Percentiles rank a stretch among this genome's conserved stretches.
These are phyloP conservation scores for Sander vitreus DNA, from an alignment of 2,113 vertebrate genomes.

Conservation along the genomic window DNA sequence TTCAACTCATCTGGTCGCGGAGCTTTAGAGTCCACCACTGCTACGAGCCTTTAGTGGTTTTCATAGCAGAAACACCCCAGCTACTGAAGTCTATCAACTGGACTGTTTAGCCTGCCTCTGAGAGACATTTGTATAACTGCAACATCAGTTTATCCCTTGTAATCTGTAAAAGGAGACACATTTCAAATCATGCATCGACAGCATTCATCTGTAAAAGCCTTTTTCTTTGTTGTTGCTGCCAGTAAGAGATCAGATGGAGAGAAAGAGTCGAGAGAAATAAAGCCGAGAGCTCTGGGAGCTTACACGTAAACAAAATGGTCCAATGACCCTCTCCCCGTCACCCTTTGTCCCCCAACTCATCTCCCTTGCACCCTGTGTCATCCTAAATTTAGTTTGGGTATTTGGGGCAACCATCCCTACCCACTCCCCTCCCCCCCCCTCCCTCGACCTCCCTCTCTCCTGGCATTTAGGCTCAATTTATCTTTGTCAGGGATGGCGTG, in stretches of 20 bases:
- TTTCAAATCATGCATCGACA: neutral
- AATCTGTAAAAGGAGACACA: conserved; percentile 17
- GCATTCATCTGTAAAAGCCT: conserved; percentile 13
- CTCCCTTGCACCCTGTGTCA: conserved; percentile 31
- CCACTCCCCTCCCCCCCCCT: neutral
- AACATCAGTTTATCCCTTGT: neutral
- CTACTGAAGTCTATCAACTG: neutral
- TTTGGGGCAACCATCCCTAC: conserved; percentile 43
- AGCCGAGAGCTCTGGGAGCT: conserved; percentile 38
- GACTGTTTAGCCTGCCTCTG: neutral
- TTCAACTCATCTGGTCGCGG: no score
- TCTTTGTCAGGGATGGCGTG: conserved; percentile 71
- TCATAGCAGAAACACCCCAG: neutral
- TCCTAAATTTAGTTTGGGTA: conserved; percentile 76
- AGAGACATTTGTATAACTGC: neutral
- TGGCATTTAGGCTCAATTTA: conserved; percentile 72
- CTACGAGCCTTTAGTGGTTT: neutral
- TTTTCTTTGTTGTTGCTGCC: conserved; percentile 49
- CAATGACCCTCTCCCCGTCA: conserved; percentile 18
- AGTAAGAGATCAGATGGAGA: conserved; percentile 23
- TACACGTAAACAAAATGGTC: conserved; percentile 14
- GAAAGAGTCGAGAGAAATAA: conserved; percentile 17
- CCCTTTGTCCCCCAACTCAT: conserved; percentile 38
- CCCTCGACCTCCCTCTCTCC: conserved; percentile 23
- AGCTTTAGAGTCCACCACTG: neutral